Evolutionary conservation across 2,888 invertebrate species (phyloP), one percentile per base, ranked within the genome.

Genomic region (Daptonema setosum): DNA sequence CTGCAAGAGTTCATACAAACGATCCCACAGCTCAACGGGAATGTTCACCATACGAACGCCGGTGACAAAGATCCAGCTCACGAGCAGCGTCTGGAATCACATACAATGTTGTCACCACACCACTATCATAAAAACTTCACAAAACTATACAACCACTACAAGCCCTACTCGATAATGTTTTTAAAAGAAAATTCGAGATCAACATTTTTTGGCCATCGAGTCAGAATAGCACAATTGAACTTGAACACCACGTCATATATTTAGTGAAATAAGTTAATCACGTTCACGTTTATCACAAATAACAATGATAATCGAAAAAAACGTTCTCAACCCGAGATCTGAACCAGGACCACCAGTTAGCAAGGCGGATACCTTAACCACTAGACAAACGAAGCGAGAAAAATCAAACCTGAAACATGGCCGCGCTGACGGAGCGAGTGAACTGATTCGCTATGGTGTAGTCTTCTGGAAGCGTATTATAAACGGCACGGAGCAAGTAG

Each of bases 61-160:
- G 68, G 91, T 91, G 0, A 91, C 93, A 68, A 90, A 87, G 64
- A 93, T 91, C 91, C 93, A 93, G 2, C 91, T 91, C 61, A 93
- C 90, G 63, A 93, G 88, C 54, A 93, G 75, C 0, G 93, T 93
- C 79, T 93, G 83, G 66, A 85, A 84, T 20, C 11, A 41, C 41
- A 41, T 11, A 20, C 11, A 41, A 41, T 14, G 20, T 41, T 41
- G 11, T 14, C 41, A 41, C n/a, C n/a, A n/a, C n/a, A n/a, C n/a
- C n/a, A n/a, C n/a, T n/a, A n/a, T n/a, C n/a, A n/a, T n/a, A n/a
- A n/a, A n/a, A n/a, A n/a, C n/a, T n/a, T n/a, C n/a, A n/a, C n/a
- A n/a, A n/a, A n/a, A n/a, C n/a, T n/a, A n/a, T n/a, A n/a, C n/a
- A n/a, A n/a, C n/a, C n/a, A n/a, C n/a, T n/a, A n/a, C n/a, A n/a